A percentile compares a stretch with the other conserved stretches of the same genome.
Conservation (phyloP, 2,797 vertebrate species). For the Gambelia wislizenii region DNA sequence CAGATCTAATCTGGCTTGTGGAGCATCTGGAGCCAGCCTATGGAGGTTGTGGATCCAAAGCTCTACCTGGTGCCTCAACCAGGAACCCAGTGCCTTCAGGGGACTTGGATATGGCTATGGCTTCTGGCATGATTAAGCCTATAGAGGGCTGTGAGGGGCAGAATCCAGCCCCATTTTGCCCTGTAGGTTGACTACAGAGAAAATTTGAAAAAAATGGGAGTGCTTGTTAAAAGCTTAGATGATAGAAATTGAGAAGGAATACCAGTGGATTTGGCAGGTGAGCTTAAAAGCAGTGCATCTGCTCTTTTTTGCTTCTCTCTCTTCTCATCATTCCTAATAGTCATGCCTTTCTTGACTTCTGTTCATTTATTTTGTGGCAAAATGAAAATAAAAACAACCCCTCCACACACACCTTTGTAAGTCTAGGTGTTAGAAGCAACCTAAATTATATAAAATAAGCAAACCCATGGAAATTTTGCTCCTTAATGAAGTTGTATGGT, state of each 20-base stretch:
- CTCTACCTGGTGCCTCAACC: background rate
- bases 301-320: no score
- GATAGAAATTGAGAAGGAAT: background rate
- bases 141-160: background rate
- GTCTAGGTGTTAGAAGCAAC: background rate
- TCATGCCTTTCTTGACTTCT: background rate
- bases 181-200: background rate
- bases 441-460: background rate
- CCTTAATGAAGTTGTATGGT: background rate
- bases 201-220: background rate
- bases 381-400: background rate
- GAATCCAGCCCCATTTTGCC: background rate
- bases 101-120: background rate
- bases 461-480: background rate
- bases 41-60: background rate
- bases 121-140: background rate
- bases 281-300: background rate
- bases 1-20: no score
- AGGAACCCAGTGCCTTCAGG: background rate
- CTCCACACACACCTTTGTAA: no score
- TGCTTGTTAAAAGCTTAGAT: background rate
- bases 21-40: background rate
- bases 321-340: no score
- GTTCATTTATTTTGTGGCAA: background rate
- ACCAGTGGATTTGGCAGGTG: background rate